A percentile compares a stretch with the other conserved stretches of the same genome.
These are phyloP conservation scores for Symphodus melops DNA, from an alignment of 2,113 vertebrate species.

Conservation along the genomic window DNA sequence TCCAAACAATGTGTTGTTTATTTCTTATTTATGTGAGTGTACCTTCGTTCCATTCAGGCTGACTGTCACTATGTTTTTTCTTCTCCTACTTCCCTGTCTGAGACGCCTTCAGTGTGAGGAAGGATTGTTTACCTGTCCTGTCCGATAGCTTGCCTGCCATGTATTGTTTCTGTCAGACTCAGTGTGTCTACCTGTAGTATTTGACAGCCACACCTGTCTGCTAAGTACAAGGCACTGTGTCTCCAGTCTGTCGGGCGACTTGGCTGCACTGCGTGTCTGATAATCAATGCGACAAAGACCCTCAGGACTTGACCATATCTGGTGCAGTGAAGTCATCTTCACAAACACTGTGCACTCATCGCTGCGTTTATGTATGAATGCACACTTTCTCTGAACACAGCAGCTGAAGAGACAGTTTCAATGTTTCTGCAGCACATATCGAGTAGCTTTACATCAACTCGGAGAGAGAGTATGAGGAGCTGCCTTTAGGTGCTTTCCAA, in stretches of 20 bases:
- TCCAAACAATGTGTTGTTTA: neutral
- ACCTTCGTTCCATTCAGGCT: neutral
- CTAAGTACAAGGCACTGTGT: constrained; percentile 54
- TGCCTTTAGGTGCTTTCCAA: neutral
- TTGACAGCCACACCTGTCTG: constrained; percentile 74
- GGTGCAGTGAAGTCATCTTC: constrained; percentile 43
- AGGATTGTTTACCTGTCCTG: constrained; percentile 36
- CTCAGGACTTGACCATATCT: constrained; percentile 59
- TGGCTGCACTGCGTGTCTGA: constrained; percentile 41
- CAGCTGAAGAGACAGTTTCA: neutral
- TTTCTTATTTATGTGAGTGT: neutral
- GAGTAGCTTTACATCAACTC: constrained; percentile 2
- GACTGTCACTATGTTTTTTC: neutral
- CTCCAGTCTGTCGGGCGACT: constrained; percentile 47
- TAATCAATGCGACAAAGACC: constrained; percentile 70
- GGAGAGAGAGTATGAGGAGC: neutral
- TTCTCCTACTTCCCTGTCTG: constrained; percentile 11
- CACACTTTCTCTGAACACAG: neutral
- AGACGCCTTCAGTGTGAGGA: constrained; percentile 4
- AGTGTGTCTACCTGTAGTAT: constrained; percentile 43
- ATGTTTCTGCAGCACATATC: neutral
- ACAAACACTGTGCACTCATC: constrained; percentile 13
- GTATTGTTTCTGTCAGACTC: constrained; percentile 60
- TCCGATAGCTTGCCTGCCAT: constrained; percentile 48
- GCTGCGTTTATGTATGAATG: constrained; percentile 10